Evolutionary conservation across 2,888 invertebrate species (phyloP).

Genomic region (Nudaria mundana): DNA sequence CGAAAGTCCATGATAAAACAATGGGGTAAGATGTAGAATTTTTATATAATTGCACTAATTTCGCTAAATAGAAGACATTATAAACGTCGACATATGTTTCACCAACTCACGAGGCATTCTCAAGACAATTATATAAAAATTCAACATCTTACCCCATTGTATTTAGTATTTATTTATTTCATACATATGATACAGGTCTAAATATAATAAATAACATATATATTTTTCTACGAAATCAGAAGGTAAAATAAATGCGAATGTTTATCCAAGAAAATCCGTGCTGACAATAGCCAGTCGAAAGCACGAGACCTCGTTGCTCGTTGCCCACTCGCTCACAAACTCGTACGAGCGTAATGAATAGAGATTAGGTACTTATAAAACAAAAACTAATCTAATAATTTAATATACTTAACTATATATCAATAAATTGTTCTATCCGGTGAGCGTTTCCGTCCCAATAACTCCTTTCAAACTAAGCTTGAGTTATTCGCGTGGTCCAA

Average conservation of each 20-base stretch:
- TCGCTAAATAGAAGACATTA: too few relatives aligned
- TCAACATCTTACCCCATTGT: too few relatives aligned
- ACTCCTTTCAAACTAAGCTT: slow-evolving; percentile 47
- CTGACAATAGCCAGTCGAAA: background rate
- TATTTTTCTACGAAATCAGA: too few relatives aligned
- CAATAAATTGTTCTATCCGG: slow-evolving; percentile 41
- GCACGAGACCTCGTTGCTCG: background rate
- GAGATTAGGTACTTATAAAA: slow-evolving; percentile 14
- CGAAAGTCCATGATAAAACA: too few relatives aligned
- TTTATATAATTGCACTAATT: too few relatives aligned
- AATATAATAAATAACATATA: too few relatives aligned
- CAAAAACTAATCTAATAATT: slow-evolving; percentile 17
- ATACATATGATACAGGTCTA: too few relatives aligned
- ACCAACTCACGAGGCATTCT: too few relatives aligned
- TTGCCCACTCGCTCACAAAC: background rate
- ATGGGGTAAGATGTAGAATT: too few relatives aligned
- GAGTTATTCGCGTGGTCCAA: slow-evolving; percentile 17
- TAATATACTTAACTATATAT: slow-evolving; percentile 34
- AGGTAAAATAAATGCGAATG: background rate
- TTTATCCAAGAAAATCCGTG: background rate
- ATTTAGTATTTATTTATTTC: too few relatives aligned
- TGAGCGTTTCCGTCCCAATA: slow-evolving; percentile 42
- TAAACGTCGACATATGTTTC: too few relatives aligned
- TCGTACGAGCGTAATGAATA: slow-evolving; percentile 8
- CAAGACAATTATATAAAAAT: too few relatives aligned